phyloP scores from a whole-genome alignment of 2,797 vertebrate genomes.

The Cetoscarus ocellatus region DNA sequence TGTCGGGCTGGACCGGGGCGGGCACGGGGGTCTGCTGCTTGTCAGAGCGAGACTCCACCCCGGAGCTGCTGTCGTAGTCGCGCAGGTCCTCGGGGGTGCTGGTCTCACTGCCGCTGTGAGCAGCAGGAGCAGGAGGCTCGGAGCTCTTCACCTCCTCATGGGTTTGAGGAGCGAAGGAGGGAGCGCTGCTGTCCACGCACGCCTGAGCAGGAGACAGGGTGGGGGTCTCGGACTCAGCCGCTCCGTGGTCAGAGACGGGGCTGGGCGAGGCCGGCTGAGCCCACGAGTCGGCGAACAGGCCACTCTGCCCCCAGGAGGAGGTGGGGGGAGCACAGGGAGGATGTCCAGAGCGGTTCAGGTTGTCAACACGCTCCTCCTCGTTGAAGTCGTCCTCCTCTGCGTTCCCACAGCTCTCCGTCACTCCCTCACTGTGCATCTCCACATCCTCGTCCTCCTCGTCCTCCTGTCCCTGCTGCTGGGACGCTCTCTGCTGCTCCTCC shows the following conservation, averaged over 20 bases:
- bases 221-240: slow-evolving; percentile 71
- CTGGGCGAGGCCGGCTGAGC: slow-evolving; percentile 76
- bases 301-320: slow-evolving; percentile 78
- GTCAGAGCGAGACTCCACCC: slow-evolving; percentile 89
- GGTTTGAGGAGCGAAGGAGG: slow-evolving; percentile 49
- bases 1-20: slow-evolving; percentile 71
- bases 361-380: slow-evolving; percentile 76
- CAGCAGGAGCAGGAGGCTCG: slow-evolving; percentile 79
- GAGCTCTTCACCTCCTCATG: slow-evolving; percentile 49
- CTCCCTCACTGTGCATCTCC: slow-evolving; percentile 81
- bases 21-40: slow-evolving; percentile 84
- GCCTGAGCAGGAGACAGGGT: slow-evolving; percentile 77
- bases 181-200: slow-evolving; percentile 60
- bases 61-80: slow-evolving; percentile 93
- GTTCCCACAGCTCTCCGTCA: slow-evolving; percentile 76
- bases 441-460: slow-evolving; percentile 83
- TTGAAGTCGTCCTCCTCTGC: slow-evolving; percentile 75
- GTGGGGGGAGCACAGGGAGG: slow-evolving; percentile 48
- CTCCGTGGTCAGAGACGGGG: slow-evolving; percentile 67
- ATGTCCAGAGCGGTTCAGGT: slow-evolving; percentile 71
- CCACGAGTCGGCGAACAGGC: slow-evolving; percentile 81
- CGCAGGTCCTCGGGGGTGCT: slow-evolving; percentile 93
- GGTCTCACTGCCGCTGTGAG: slow-evolving; percentile 90
- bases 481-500: slow-evolving; percentile 62
- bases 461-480: slow-evolving; percentile 61